Evolutionary conservation across 1,140 invertebrate species (phyloP).

Genomic region (Geopemphigus sp.): DNA sequence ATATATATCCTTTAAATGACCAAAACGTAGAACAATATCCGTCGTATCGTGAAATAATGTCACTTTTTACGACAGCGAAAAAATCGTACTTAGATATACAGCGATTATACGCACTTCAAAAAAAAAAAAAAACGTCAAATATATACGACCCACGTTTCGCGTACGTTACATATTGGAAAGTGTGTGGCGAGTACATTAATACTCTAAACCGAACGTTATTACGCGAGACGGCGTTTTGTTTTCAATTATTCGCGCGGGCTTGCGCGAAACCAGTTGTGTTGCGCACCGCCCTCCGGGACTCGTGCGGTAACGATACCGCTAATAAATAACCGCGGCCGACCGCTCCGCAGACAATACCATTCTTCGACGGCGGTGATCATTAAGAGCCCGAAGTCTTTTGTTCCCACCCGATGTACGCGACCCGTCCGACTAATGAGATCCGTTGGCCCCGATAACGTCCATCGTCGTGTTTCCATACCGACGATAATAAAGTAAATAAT

Average conservation of each 20-base stretch:
- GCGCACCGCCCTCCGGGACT: neutral
- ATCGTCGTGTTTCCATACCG: neutral
- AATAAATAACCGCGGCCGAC: no score
- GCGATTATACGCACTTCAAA: no score
- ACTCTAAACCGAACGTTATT: neutral
- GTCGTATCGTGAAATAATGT: no score
- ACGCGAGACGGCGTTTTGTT: neutral
- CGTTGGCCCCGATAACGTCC: neutral
- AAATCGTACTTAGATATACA: no score
- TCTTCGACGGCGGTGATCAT: slow-evolving; percentile 14
- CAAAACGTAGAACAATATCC: no score
- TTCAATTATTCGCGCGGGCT: slow-evolving; percentile 11
- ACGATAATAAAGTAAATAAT: no score
- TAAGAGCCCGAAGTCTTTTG: slow-evolving; percentile 17
- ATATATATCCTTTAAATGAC: no score
- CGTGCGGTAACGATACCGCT: neutral
- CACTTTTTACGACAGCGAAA: no score
- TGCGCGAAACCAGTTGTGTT: slow-evolving; percentile 23
- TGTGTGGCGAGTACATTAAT: no score
- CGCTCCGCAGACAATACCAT: slow-evolving; percentile 20
- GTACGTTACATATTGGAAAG: no score
- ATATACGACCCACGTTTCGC: no score
- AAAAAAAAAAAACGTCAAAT: no score
- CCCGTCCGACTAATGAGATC: slow-evolving; percentile 9
- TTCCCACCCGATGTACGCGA: neutral